Evolutionary conservation across 2,113 vertebrate genomes (phyloP).

Genomic region (Rhynchomys soricoides): DNA sequence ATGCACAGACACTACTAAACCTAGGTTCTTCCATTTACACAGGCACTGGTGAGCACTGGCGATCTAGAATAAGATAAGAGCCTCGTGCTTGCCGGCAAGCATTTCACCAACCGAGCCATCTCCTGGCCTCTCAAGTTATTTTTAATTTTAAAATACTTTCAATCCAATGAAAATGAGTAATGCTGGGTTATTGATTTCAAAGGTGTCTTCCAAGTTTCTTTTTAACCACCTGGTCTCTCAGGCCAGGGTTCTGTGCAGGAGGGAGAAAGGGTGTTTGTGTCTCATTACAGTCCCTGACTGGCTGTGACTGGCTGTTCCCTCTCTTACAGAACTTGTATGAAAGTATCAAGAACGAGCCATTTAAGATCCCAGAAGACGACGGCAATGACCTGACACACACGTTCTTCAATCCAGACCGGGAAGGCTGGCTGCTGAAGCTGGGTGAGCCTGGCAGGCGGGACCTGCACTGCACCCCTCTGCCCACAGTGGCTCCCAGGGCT

Average conservation of each 20-base stretch:
- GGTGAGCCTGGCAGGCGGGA: constrained; percentile 85
- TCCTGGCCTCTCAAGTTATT: background rate
- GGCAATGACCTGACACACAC: constrained; percentile 98
- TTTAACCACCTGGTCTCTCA: background rate
- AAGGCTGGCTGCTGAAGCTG: constrained; percentile 98
- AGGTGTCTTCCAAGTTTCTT: background rate
- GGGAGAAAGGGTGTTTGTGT: background rate
- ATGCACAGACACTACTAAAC: background rate
- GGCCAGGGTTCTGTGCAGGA: background rate
- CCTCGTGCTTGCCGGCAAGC: too few species aligned
- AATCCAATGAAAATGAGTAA: background rate
- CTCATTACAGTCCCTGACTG: constrained; percentile 46
- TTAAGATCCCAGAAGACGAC: constrained; percentile 99
- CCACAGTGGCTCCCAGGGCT: constrained; percentile 21
- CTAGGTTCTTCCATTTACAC: background rate
- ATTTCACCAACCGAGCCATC: background rate
- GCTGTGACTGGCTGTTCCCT: background rate
- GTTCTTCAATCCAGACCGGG: constrained; percentile 99
- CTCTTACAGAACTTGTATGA: constrained; percentile 95
- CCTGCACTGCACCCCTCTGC: background rate
- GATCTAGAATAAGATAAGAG: rapidly evolving
- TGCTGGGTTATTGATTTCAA: background rate
- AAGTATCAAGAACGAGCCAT: constrained; percentile 99
- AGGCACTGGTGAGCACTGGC: background rate
- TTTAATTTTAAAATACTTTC: background rate